phyloP scores from a whole-genome alignment of 2,888 invertebrate genomes.

The Cetonia aurata region DNA sequence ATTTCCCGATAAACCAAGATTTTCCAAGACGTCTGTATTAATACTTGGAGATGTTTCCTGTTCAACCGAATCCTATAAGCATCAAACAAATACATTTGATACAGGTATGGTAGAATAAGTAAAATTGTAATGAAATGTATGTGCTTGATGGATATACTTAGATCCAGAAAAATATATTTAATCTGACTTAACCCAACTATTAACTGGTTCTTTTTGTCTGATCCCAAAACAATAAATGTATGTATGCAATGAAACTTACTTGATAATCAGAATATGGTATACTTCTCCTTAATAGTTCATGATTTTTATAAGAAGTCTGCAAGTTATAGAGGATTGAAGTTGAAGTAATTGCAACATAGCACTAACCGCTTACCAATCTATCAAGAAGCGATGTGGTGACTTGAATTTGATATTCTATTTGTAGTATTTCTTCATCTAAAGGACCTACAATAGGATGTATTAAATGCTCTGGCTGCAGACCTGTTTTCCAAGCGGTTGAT shows the following conservation, averaged over 20 bases:
- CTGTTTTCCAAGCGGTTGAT: background rate
- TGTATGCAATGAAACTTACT: conserved; percentile 17
- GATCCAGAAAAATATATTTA: background rate
- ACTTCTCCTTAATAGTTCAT: background rate
- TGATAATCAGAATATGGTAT: background rate
- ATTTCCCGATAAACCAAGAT: conserved; percentile 38
- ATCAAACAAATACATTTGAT: conserved; percentile 42
- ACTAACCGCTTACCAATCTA: conserved; percentile 35
- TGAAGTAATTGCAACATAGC: background rate
- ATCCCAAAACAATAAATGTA: background rate
- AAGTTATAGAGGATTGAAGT: background rate
- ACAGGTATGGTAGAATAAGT: background rate
- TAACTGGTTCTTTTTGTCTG: too few species aligned
- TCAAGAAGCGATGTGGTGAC: conserved; percentile 26
- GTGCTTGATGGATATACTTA: conserved; percentile 34
- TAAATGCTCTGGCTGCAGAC: conserved; percentile 4
- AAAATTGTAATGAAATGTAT: conserved; percentile 35
- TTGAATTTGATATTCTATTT: conserved; percentile 32
- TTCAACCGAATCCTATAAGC: conserved; percentile 36
- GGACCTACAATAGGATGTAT: conserved; percentile 2
- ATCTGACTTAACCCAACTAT: too few species aligned
- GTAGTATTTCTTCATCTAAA: conserved; percentile 33
- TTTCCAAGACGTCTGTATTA: conserved; percentile 38
- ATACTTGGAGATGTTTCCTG: conserved; percentile 41
- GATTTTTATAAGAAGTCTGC: conserved; percentile 19